Evolutionary conservation across 2,888 invertebrate genomes (phyloP), one percentile per base, ranked within the genome.

Genomic region (Drosophila fulvimacula): DNA sequence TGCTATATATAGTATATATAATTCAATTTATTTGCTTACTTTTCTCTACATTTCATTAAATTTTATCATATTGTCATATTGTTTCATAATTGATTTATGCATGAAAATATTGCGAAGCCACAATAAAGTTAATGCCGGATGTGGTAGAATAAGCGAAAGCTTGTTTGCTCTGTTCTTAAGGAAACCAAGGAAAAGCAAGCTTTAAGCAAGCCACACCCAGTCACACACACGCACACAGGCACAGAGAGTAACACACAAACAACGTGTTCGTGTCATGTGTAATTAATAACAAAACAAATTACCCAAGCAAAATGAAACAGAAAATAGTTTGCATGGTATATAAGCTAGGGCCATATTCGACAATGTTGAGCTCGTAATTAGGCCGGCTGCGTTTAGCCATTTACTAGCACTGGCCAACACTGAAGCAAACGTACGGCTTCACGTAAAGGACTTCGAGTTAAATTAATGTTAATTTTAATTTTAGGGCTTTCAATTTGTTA

Each of bases 281-380:
- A 69, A 85, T 82, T 71, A 85, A 82, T 82, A 79, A 69, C 73
- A 67, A 76, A 76, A 65, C 61, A 70, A 82, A 69, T 72, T 53
- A 42, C 42, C 53, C 65, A 57, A 41, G 59, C 63, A 51, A 76
- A 76, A 66, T 64, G 59, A 63, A 69, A 56, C 56, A 49, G 61
- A 39, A 55, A 67, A 21, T 62, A 44, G 46, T 30, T 30, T 38
- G 52, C 60, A 46, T 67, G 49, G 27, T 19, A 42, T 34, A 62
- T 57, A 66, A 57, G 58, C 70, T 59, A 55, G 73, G 71, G 49
- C 51, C 55, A 56, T 68, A 73, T 80, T 51, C 44, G 57, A 41
- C 52, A 52, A 59, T 38, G 36, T 56, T 71, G 34, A 42, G 5
- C 7, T 34, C 49, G 24, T 80, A 80, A 85, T 85, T 82, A 73